These are phyloP conservation scores for Pogonus chalceus DNA, from an alignment of 1,140 invertebrate genomes.

Conservation along the genomic window DNA sequence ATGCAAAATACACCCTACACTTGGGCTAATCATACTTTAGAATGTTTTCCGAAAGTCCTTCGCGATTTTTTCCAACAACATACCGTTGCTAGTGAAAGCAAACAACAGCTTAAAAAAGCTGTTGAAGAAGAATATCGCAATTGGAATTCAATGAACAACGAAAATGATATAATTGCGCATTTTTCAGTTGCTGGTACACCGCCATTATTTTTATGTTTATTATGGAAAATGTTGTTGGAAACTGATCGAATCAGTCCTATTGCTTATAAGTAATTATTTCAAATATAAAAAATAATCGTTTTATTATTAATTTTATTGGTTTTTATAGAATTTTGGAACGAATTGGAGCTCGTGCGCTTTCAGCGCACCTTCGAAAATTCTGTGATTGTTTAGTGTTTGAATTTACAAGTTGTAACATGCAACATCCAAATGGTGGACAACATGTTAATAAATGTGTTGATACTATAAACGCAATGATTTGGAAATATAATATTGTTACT, in stretches of 20 bases:
- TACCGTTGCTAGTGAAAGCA: constrained; percentile 77
- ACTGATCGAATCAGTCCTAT: constrained; percentile 86
- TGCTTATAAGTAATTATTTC: constrained; percentile 70
- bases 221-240: constrained; percentile 94
- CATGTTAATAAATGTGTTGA: constrained; percentile 90
- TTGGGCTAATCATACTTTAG: constrained; percentile 86
- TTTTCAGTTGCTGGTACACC: constrained; percentile 84
- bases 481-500: constrained; percentile 94
- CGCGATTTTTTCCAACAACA: constrained; percentile 81
- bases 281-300: constrained; percentile 9
- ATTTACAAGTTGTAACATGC: constrained; percentile 53
- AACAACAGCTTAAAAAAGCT: constrained; percentile 80
- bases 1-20: constrained; percentile 90
- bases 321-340: constrained; percentile 75
- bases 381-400: constrained; percentile 91
- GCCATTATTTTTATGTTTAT: constrained; percentile 78
- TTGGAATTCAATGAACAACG: constrained; percentile 94
- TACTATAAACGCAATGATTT: constrained; percentile 91
- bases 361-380: constrained; percentile 84
- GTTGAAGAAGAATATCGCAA: constrained; percentile 92
- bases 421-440: constrained; percentile 57
- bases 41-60: constrained; percentile 81
- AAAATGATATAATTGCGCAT: constrained; percentile 91
- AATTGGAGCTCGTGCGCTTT: constrained; percentile 82
- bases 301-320: constrained; percentile 10